Base-by-base conservation (phyloP, 2,797 vertebrate genomes). In the Hirundo rustica region DNA sequence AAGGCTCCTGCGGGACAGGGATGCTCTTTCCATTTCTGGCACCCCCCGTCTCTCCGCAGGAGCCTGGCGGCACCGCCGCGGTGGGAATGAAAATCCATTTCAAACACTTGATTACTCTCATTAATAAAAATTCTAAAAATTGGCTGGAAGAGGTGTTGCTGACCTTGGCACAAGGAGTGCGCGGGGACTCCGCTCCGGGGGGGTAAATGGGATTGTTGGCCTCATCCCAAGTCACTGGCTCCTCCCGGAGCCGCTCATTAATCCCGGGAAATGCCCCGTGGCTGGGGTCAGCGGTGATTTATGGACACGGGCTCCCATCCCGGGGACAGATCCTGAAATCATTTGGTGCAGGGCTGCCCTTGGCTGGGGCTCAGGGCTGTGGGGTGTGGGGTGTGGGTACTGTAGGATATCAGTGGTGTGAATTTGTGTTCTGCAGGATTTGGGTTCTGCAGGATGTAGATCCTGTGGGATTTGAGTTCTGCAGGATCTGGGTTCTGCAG, bases 171-270 rank as follows among this genome's bases (percentile, higher is more conserved):
- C 42, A 7, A 42, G 36, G 34, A 3, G 11, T 4, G 71, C 1
- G 53, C 82, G 20, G 85, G 62, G 84, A 64, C 62, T 58, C 76
- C 27, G 88, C 66, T 9, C 50, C 1, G 0, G 3, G 32, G 87
- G 90, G 93, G 85, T 79, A 96, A 97, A 97, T 97, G 95, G 93
- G 94, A 75, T 84, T 94, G 85, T 40, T 95, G 96, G 96, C 94
- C 80, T 62, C 60, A 19, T 94, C 74, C 92, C 96, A 95, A 96
- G 38, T 54, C 71, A 72, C 89, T 83, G 94, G 44, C 91, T 86
- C 93, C 40, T 96, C 89, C 88, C 72, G 13, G 75, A 70, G 79
- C 21, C 47, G 57, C 92, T 90, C 80, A 93, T 90, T 90, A 92
- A 95, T 95, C 82, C 61, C 77, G 70, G 84, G 94, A 94, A 95